phyloP scores from a whole-genome alignment of 2,888 invertebrate species.

The Dynastes maya region DNA sequence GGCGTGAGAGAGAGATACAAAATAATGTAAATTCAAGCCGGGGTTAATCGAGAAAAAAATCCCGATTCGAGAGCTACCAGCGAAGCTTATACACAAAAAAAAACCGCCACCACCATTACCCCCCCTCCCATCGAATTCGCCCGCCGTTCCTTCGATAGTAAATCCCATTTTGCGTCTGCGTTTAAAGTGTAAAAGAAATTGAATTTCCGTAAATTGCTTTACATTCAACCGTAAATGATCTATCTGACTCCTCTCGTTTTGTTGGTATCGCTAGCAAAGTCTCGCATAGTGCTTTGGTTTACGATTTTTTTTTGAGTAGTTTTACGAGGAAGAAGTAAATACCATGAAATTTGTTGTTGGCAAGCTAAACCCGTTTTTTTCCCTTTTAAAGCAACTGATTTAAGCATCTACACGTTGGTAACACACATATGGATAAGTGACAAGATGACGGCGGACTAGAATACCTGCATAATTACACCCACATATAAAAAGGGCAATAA shows the following conservation, averaged over 20 bases:
- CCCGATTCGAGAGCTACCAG: background rate
- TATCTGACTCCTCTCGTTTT: conserved; percentile 58
- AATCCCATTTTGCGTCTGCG: conserved; percentile 28
- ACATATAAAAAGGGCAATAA: too few species aligned
- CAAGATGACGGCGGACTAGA: too few species aligned
- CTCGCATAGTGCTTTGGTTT: background rate
- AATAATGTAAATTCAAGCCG: conserved; percentile 33
- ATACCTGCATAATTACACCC: too few species aligned
- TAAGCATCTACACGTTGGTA: too few species aligned
- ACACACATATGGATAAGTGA: too few species aligned
- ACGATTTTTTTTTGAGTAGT: conserved; percentile 7
- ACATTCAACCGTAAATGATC: conserved; percentile 62
- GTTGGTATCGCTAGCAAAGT: background rate
- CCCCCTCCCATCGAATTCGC: background rate
- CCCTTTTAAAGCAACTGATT: too few species aligned
- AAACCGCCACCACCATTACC: conserved; percentile 13
- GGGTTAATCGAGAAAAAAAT: conserved; percentile 41
- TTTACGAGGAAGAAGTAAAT: too few species aligned
- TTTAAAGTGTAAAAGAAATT: conserved; percentile 62
- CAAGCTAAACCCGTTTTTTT: too few species aligned
- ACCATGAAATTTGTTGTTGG: too few species aligned
- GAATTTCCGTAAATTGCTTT: conserved; percentile 63
- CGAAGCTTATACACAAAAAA: background rate
- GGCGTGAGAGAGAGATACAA: background rate
- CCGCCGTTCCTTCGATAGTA: background rate